Conservation (phyloP, 2,888 invertebrate genomes). For the Brachyptera putata region DNA sequence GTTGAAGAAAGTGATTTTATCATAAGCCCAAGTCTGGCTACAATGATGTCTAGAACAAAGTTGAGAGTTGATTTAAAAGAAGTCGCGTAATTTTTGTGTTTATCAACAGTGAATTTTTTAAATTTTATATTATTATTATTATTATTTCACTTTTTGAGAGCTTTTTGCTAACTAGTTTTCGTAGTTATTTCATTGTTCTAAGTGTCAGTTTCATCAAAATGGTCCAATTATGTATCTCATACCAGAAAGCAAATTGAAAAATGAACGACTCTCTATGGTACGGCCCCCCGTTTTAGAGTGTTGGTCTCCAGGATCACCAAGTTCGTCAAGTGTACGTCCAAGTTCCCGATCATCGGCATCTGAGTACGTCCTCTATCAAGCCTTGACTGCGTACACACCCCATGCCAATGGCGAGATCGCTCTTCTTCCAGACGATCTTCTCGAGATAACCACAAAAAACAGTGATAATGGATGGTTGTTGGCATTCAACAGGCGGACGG, state of each 20-base stretch:
- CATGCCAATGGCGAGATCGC: constrained; percentile 40
- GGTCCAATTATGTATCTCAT: background rate
- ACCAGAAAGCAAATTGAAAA: constrained; percentile 11
- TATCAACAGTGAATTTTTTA: no score
- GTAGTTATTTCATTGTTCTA: no score
- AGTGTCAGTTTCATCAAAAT: background rate
- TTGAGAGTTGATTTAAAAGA: no score
- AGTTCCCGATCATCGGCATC: background rate
- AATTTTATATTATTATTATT: no score
- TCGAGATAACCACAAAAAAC: constrained; percentile 42
- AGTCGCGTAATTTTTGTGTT: no score
- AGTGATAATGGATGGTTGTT: constrained; percentile 44
- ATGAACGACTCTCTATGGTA: constrained; percentile 16
- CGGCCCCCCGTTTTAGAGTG: constrained; percentile 12
- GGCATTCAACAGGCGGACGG: constrained; percentile 46
- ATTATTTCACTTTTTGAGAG: no score
- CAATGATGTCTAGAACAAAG: no score
- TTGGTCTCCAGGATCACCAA: constrained; percentile 5
- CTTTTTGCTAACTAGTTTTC: no score
- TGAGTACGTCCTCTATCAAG: constrained; percentile 46
- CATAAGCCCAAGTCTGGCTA: no score
- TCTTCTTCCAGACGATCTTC: constrained; percentile 46
- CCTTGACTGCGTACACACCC: constrained; percentile 43
- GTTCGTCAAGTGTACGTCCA: constrained; percentile 1
- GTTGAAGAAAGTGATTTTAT: no score